Percentiles rank a stretch among this genome's conserved stretches.
Conservation (phyloP, 1,140 invertebrate species). For the Rhyacophila brunnea region DNA sequence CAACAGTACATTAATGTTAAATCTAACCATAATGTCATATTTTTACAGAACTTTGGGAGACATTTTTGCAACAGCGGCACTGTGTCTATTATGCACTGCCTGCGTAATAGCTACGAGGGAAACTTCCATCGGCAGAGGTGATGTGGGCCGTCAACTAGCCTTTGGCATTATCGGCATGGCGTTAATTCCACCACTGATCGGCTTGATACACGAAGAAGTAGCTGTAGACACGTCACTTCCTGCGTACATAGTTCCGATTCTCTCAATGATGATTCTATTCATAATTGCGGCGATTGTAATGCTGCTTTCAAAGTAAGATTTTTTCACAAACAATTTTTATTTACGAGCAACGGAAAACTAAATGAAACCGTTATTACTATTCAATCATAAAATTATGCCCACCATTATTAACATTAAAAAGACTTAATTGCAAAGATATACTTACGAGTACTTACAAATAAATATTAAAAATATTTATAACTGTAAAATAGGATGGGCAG, state of each 20-base stretch:
- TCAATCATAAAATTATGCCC: too few species aligned
- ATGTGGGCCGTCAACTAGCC: conserved; percentile 76
- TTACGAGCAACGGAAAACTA: too few species aligned
- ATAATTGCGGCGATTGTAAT: conserved; percentile 65
- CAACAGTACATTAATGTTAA: too few species aligned
- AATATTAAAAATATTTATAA: too few species aligned
- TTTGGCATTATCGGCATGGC: conserved; percentile 73
- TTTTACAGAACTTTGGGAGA: conserved; percentile 65
- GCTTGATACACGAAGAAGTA: conserved; percentile 46
- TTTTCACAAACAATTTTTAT: too few species aligned
- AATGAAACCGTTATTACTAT: too few species aligned
- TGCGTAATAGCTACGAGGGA: conserved; percentile 78
- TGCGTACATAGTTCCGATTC: conserved; percentile 55
- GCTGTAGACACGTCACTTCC: conserved; percentile 38
- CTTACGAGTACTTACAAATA: too few species aligned
- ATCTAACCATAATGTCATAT: not conserved
- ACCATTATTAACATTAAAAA: too few species aligned
- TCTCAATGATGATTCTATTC: conserved; percentile 61
- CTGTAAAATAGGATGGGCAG: too few species aligned
- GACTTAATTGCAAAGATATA: too few species aligned
- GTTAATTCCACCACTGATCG: conserved; percentile 67
- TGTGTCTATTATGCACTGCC: conserved; percentile 71
- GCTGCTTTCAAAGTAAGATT: conserved; percentile 57
- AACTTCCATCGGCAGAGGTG: conserved; percentile 73
- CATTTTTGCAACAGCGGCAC: conserved; percentile 70